Evolutionary conservation across 2,888 invertebrate species (phyloP).

Genomic region (Apamea epomidion): DNA sequence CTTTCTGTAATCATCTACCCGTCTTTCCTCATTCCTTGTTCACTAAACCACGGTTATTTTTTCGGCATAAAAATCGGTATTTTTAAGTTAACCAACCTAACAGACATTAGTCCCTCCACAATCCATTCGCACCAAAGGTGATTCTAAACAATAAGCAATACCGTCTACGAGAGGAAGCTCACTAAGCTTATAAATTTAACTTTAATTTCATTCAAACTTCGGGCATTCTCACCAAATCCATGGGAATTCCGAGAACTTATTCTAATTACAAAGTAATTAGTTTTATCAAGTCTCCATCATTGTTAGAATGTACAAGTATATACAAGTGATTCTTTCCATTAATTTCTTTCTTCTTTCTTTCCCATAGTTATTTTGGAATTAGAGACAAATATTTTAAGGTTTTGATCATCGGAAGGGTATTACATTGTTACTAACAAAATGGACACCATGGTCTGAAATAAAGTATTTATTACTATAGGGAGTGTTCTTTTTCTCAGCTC

Average conservation of each 20-base stretch:
- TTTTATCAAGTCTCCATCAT: constrained; percentile 17
- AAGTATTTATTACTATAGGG: no score
- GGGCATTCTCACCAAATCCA: constrained; percentile 17
- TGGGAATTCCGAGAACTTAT: constrained; percentile 15
- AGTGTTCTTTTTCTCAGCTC: no score
- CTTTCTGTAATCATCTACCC: no score
- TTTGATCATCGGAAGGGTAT: neutral
- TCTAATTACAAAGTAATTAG: constrained; percentile 17
- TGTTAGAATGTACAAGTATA: constrained; percentile 12
- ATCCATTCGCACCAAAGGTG: neutral
- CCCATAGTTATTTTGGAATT: constrained; percentile 41
- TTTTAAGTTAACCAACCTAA: no score
- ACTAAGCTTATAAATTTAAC: constrained; percentile 10
- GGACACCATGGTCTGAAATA: no score
- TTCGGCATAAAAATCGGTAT: no score
- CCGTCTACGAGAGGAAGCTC: no score
- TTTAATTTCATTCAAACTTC: constrained; percentile 7
- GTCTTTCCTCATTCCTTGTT: no score
- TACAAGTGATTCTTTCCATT: neutral
- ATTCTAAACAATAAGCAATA: neutral
- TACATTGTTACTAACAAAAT: no score
- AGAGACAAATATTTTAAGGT: neutral
- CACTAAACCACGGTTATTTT: no score
- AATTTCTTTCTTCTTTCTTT: constrained; percentile 9
- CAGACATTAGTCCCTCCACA: no score